Evolutionary conservation across 2,113 vertebrate genomes (phyloP), one percentile per base, ranked within the genome.

Genomic region (Brachirus orientalis): DNA sequence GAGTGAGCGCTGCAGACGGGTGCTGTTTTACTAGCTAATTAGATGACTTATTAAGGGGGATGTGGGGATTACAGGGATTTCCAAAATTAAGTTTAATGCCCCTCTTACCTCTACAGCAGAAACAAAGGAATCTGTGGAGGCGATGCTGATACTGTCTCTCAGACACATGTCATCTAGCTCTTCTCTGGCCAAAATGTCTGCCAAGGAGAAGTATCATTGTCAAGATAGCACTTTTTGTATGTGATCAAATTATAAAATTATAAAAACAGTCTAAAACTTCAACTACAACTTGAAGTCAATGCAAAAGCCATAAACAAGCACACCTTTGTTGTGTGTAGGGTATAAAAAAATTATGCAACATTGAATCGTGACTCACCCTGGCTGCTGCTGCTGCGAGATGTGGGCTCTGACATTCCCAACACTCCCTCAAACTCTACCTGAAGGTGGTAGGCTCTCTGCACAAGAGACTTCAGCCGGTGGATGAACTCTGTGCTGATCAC

Each of bases 391-490:
- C 89, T 86, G 41, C 92, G 64, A 54, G 95, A 94, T 8, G 92
- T 90, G 37, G 94, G 92, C 75, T 96, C 96, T 0, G 95, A 92
- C 71, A 86, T 72, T 3, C 95, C 95, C 56, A 97, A 72, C 2
- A 95, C 94, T n/a, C 94, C 95, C 83, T 98, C 96, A 71, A 99
- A 98, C 77, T 99, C 96, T 72, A 98, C 97, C 79, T 99, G 98
- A 17, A 99, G 95, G 67, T 94, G 94, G 79, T 99, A 98, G 0
- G 98, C 98, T 78, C 96, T 94, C 80, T 97, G 95, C 81, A 99
- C 94, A 83, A 99, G 90, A 10, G 93, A 92, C 89, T 98, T 97
- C 65, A 99, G 94, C 79, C 98, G 95, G 87, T 95, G 95, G 87
- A 98, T 93, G 89, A 99, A 99, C 77, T 99, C 98, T 12, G 93